Conservation (phyloP, 2,888 invertebrate species). For the Priocnemis perturbator region DNA sequence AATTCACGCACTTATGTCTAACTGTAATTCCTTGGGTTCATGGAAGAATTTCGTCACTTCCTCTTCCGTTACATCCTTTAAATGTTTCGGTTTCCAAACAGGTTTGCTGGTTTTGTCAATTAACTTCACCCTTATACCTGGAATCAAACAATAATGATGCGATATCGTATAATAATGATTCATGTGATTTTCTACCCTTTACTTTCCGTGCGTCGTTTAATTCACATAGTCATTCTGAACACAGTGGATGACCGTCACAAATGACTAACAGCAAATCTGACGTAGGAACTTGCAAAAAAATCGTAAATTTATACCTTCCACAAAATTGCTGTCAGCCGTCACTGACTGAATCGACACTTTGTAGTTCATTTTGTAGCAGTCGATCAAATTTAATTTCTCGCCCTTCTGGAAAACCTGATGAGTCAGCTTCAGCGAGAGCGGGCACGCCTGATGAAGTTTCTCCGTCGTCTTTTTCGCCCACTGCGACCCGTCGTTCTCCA, state of each 20-base stretch:
- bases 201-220: no score
- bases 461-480: conserved; percentile 88
- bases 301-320: conserved; percentile 81
- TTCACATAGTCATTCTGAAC: background rate
- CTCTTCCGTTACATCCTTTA: conserved; percentile 85
- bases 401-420: conserved; percentile 87
- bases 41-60: background rate
- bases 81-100: conserved; percentile 88
- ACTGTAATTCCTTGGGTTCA: no score
- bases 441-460: conserved; percentile 88
- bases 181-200: no score
- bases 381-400: conserved; percentile 82
- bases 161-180: no score
- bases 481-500: conserved; percentile 87
- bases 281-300: no score
- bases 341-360: conserved; percentile 82
- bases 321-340: conserved; percentile 85
- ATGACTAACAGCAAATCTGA: no score
- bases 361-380: conserved; percentile 94
- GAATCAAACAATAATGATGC: conserved; percentile 36
- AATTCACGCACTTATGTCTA: no score
- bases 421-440: conserved; percentile 93
- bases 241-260: background rate
- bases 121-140: conserved; percentile 90
- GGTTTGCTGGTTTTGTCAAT: conserved; percentile 96